Evolutionary conservation across 2,888 invertebrate species (phyloP).

Genomic region (Odiellus spinosus): DNA sequence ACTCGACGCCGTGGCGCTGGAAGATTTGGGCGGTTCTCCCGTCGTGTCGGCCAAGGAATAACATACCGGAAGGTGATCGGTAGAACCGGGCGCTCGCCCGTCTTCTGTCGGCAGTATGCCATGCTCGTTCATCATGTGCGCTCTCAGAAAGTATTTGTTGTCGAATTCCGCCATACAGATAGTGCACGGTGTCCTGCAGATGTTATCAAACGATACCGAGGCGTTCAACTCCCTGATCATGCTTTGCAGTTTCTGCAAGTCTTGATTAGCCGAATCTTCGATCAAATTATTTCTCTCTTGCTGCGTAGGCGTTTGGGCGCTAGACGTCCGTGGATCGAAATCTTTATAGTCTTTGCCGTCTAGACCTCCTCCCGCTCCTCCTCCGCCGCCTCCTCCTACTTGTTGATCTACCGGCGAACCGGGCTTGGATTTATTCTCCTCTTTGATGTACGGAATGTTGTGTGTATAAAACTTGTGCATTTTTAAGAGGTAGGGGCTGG

Average conservation of each 20-base stretch:
- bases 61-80: background rate
- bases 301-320: too few species aligned
- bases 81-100: slow-evolving; percentile 8
- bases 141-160: slow-evolving; percentile 41
- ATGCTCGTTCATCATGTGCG: slow-evolving; percentile 38
- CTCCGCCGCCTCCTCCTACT: too few species aligned
- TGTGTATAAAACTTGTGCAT: slow-evolving; percentile 34
- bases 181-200: slow-evolving; percentile 37
- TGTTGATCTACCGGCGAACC: slow-evolving; percentile 10
- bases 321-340: too few species aligned
- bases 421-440: slow-evolving; percentile 18
- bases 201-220: slow-evolving; percentile 22
- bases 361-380: too few species aligned
- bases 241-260: slow-evolving; percentile 70
- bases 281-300: too few species aligned
- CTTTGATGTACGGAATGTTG: slow-evolving; percentile 23
- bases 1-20: slow-evolving; percentile 10
- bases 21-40: slow-evolving; percentile 9
- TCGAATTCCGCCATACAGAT: slow-evolving; percentile 55
- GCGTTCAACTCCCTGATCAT: slow-evolving; percentile 76
- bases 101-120: slow-evolving; percentile 39
- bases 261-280: slow-evolving; percentile 48
- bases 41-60: slow-evolving; percentile 5
- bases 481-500: slow-evolving; percentile 30
- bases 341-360: too few species aligned